Base-by-base conservation (phyloP, 2,113 vertebrate species). In the Sinocyclocheilus grahami region DNA sequence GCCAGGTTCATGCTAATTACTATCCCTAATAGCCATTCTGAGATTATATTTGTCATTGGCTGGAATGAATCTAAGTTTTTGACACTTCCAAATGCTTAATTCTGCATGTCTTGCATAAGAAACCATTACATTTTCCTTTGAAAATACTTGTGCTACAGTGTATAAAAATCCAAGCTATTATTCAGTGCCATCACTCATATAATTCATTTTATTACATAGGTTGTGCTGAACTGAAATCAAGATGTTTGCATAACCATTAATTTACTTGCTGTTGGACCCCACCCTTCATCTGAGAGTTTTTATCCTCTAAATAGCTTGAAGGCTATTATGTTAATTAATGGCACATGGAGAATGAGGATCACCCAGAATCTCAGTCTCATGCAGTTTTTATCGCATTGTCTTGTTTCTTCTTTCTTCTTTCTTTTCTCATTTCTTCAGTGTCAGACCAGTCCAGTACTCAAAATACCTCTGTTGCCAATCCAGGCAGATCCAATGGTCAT, bases 341-440 rank as follows among this genome's bases (percentile, higher is more conserved):
- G 90, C 92, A 94, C 89, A 93, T 94, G 94, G 87, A 89, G 78
- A 86, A 90, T 92, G 91, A 93, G 92, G 93, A 87, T 89, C 89
- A 86, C 88, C 86, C 93, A 93, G 65, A 80, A 85, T 93, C 90
- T 84, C 86, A 85, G 89, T 37, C 88, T 91, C 89, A 88, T 67
- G 86, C 88, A 84, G 85, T 78, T 53, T 91, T 89, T 87, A 90
- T 89, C 89, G 87, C 83, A 80, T 92, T 90, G 85, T 89, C 55
- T 76, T 30, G 16, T 75, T 37, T 78, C 2, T 48, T 12, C 46
- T 48, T 3, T 48, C 24, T 60, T 51, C 30, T 33, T 62, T 27
- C 27, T 13, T 39, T 37, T 24, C 27, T 80, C 18, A 51, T n/a
- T 39, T 82, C 13, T 46, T 72, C 24, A 42, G 42, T 8, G 42